A percentile compares a stretch with the other conserved stretches of the same genome.
Evolutionary conservation across 35 echinoderm and acorn worm species (phyloP).

Genomic region (Anneissia japonica): DNA sequence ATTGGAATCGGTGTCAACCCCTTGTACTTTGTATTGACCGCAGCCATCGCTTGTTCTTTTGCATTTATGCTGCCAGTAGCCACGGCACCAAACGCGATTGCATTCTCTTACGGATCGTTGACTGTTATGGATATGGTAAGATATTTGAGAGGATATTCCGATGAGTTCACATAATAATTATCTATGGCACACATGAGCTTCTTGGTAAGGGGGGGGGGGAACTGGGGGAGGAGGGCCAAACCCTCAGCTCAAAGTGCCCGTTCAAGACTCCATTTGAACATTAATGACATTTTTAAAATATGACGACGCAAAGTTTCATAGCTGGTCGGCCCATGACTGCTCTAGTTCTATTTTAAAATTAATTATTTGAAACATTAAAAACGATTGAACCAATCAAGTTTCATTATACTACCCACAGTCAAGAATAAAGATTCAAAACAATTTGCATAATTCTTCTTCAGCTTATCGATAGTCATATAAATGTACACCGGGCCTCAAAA

Average conservation of each 20-base stretch:
- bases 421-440: too few relatives aligned
- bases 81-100: constrained; percentile 85
- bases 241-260: not conserved
- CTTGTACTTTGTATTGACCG: constrained; percentile 63
- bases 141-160: not conserved
- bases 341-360: too few relatives aligned
- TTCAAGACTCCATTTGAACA: not conserved
- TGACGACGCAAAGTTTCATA: too few relatives aligned
- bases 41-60: constrained; percentile 69
- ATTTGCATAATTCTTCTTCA: too few relatives aligned
- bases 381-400: too few relatives aligned
- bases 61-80: constrained; percentile 89
- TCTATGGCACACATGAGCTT: not conserved
- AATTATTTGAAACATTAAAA: too few relatives aligned
- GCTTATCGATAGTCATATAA: too few relatives aligned
- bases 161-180: not conserved
- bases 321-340: too few relatives aligned
- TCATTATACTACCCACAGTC: too few relatives aligned
- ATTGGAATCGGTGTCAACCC: constrained; percentile 58
- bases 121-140: constrained; percentile 90
- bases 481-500: too few relatives aligned
- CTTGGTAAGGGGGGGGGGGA: not conserved
- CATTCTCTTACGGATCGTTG: constrained; percentile 59
- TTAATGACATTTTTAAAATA: too few relatives aligned
- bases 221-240: not conserved